These are phyloP conservation scores for Apotomis capreana DNA, from an alignment of 2,888 invertebrate genomes.

Conservation along the genomic window DNA sequence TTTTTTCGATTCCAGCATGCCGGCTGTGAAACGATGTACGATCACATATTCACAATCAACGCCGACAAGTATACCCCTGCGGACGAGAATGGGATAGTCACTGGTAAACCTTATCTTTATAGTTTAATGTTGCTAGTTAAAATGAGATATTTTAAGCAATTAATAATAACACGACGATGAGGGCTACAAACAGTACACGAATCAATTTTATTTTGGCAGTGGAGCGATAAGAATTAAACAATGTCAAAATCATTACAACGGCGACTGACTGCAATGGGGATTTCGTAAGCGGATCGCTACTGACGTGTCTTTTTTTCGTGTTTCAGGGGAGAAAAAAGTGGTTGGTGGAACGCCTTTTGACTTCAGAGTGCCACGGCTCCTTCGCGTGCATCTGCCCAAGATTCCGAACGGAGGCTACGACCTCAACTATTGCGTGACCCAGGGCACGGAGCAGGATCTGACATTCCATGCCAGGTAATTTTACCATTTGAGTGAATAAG, in stretches of 20 bases:
- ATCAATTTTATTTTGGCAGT: too few species aligned
- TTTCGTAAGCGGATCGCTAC: too few species aligned
- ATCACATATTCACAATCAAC: slow-evolving; percentile 88
- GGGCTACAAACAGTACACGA: too few species aligned
- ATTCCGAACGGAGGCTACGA: slow-evolving; percentile 90
- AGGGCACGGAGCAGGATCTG: slow-evolving; percentile 80
- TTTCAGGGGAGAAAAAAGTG: slow-evolving; percentile 86
- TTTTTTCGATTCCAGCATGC: slow-evolving; percentile 73
- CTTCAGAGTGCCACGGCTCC: slow-evolving; percentile 85
- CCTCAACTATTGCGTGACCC: slow-evolving; percentile 90
- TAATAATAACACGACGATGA: too few species aligned
- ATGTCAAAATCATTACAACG: too few species aligned
- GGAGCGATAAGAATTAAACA: too few species aligned
- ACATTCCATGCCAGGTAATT: slow-evolving; percentile 85
- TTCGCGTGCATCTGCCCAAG: slow-evolving; percentile 87
- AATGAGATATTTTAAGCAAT: too few species aligned
- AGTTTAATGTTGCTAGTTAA: too few species aligned
- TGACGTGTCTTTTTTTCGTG: not conserved
- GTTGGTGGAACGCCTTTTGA: slow-evolving; percentile 90
- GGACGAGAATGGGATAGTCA: slow-evolving; percentile 88
- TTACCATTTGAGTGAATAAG: not conserved
- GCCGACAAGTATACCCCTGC: slow-evolving; percentile 90
- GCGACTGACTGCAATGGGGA: too few species aligned
- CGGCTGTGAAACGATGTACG: slow-evolving; percentile 85
- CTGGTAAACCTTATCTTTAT: slow-evolving; percentile 75